These are phyloP conservation scores for Eupithecia vulgata DNA, from an alignment of 2,888 invertebrate genomes.

Conservation along the genomic window DNA sequence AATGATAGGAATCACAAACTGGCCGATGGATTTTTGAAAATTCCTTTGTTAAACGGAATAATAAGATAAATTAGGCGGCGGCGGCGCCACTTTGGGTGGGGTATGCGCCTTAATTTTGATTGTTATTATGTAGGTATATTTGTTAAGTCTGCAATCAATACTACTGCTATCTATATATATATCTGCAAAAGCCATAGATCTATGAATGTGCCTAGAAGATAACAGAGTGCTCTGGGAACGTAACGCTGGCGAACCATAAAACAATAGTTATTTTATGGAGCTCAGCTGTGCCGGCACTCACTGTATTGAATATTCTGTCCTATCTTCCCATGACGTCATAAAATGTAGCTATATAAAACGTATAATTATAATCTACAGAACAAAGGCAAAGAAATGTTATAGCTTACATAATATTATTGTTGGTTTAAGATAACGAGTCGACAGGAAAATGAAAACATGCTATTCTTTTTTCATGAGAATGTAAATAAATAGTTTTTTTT, in stretches of 20 bases:
- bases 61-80: no score
- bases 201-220: background rate
- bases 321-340: constrained; percentile 25
- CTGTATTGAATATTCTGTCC: constrained; percentile 31
- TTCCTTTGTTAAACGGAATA: no score
- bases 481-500: constrained; percentile 5
- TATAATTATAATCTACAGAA: constrained; percentile 7
- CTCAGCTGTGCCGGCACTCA: constrained; percentile 31
- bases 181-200: background rate
- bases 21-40: no score
- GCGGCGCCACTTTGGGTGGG: no score
- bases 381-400: constrained; percentile 10
- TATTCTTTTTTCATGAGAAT: constrained; percentile 9
- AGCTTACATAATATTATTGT: constrained; percentile 10
- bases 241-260: constrained; percentile 34
- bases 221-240: background rate
- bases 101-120: no score
- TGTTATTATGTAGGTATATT: no score
- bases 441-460: background rate
- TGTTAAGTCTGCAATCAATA: no score
- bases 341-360: constrained; percentile 25
- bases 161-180: background rate
- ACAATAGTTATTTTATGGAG: constrained; percentile 39
- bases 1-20: no score
- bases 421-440: constrained; percentile 11